Percentiles rank a stretch among this genome's conserved stretches.
These are phyloP conservation scores for Condylura cristata DNA, from an alignment of 2,113 vertebrate genomes.

Conservation along the genomic window DNA sequence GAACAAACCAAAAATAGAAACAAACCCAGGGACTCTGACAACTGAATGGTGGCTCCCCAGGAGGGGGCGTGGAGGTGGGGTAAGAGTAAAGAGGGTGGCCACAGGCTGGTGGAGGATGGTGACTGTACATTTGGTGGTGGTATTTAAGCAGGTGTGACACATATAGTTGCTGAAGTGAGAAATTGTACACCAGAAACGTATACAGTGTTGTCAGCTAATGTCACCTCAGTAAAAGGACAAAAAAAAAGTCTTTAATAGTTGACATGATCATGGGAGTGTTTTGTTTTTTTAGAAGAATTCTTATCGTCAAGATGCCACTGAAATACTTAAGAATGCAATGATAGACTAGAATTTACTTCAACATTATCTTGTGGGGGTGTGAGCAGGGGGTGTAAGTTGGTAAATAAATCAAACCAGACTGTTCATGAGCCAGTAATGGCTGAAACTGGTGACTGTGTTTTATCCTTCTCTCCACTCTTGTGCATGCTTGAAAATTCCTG, in stretches of 20 bases:
- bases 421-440: not conserved
- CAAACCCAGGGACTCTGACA: too few relatives aligned
- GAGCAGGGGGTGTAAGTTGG: not conserved
- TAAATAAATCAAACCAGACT: constrained; percentile 6
- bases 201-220: too few relatives aligned
- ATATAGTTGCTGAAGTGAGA: too few relatives aligned
- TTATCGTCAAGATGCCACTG: constrained; percentile 9
- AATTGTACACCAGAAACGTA: too few relatives aligned
- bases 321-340: constrained; percentile 43
- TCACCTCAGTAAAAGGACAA: too few relatives aligned
- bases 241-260: not conserved
- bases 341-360: constrained; percentile 40
- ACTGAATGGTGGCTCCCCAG: too few relatives aligned
- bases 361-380: not conserved
- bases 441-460: not conserved
- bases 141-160: too few relatives aligned
- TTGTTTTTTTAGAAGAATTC: constrained; percentile 14
- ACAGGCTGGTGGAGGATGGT: too few relatives aligned
- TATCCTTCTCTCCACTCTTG: not conserved
- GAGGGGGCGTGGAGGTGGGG: too few relatives aligned
- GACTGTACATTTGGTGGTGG: too few relatives aligned
- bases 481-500: not conserved
- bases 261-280: not conserved
- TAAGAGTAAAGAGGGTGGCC: too few relatives aligned
- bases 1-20: too few relatives aligned